Evolutionary conservation across 1,140 invertebrate species (phyloP).

Genomic region (Pomacea maculata): DNA sequence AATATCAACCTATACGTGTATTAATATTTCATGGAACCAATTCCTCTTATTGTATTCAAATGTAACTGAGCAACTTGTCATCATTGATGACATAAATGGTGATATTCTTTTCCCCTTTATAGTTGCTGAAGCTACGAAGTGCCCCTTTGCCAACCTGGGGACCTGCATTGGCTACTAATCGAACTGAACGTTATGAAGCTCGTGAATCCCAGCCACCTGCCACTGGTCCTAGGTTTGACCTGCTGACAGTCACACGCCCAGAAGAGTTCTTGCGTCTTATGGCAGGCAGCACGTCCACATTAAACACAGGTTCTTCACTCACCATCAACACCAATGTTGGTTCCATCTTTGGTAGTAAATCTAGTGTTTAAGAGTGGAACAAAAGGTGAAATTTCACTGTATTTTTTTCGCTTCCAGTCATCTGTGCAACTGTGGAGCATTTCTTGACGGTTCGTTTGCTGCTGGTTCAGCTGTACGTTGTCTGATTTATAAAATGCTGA

Average conservation of each 20-base stretch:
- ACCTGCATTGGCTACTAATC: slow-evolving; percentile 31
- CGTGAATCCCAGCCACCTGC: slow-evolving; percentile 2
- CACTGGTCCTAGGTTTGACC: slow-evolving; percentile 1
- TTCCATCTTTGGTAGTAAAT: slow-evolving; percentile 27
- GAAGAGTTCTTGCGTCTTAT: slow-evolving; percentile 23
- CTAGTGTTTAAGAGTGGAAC: slow-evolving; percentile 15
- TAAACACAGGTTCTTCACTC: slow-evolving; percentile 28
- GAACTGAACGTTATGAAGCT: slow-evolving; percentile 31
- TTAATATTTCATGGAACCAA: not conserved
- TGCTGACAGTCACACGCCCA: not conserved
- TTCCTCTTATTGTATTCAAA: not conserved
- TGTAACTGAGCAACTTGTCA: too few relatives aligned
- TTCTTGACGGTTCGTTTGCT: too few relatives aligned
- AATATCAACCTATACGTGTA: too few relatives aligned
- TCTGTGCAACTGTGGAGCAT: too few relatives aligned
- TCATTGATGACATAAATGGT: not conserved
- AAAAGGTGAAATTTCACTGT: not conserved
- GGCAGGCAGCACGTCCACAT: slow-evolving; percentile 23
- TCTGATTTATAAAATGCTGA: too few relatives aligned
- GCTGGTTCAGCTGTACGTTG: too few relatives aligned
- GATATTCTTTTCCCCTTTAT: not conserved
- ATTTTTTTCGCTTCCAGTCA: too few relatives aligned
- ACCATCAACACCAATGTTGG: slow-evolving; percentile 23
- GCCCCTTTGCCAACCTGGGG: slow-evolving; percentile 42
- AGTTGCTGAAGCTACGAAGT: slow-evolving; percentile 37